Conservation (phyloP, 2,888 invertebrate species). For the Eupelmus urozonus region DNA sequence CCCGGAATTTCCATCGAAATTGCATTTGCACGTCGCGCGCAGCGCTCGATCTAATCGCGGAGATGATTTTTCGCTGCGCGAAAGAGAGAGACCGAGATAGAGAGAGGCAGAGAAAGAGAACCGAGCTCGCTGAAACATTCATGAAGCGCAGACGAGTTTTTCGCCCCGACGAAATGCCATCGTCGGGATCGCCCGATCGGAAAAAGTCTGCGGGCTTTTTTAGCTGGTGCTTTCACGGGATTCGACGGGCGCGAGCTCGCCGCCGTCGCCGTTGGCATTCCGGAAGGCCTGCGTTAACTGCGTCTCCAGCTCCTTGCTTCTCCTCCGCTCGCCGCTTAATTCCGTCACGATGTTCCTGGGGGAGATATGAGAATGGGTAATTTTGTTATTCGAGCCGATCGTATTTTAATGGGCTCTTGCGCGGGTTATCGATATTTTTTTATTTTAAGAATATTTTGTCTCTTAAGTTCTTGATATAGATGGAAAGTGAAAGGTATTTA, state of each 20-base stretch:
- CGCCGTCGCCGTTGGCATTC: background rate
- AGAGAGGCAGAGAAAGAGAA: too few relatives aligned
- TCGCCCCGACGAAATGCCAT: background rate
- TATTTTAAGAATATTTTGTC: background rate
- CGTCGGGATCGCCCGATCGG: constrained; percentile 1
- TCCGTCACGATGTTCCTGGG: constrained; percentile 30
- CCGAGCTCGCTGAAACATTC: constrained; percentile 52
- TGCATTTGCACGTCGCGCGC: constrained; percentile 33
- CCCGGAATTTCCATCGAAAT: constrained; percentile 55
- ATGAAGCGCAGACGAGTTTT: constrained; percentile 23
- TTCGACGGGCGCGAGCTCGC: background rate
- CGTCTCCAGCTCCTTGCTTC: constrained; percentile 23
- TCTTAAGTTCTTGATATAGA: too few relatives aligned
- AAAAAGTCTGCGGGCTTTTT: constrained; percentile 9
- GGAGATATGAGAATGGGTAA: too few relatives aligned
- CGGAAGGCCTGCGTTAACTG: constrained; percentile 22
- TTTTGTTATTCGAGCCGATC: too few relatives aligned
- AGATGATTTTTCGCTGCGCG: constrained; percentile 31
- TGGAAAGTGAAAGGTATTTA: background rate
- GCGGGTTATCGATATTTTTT: background rate
- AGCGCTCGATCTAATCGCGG: constrained; percentile 32
- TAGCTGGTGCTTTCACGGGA: background rate
- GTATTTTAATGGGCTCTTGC: background rate
- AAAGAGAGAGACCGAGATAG: background rate
- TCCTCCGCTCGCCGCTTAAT: constrained; percentile 30